Evolutionary conservation across 2,888 invertebrate genomes (phyloP).

Genomic region (Abscondita cerata): DNA sequence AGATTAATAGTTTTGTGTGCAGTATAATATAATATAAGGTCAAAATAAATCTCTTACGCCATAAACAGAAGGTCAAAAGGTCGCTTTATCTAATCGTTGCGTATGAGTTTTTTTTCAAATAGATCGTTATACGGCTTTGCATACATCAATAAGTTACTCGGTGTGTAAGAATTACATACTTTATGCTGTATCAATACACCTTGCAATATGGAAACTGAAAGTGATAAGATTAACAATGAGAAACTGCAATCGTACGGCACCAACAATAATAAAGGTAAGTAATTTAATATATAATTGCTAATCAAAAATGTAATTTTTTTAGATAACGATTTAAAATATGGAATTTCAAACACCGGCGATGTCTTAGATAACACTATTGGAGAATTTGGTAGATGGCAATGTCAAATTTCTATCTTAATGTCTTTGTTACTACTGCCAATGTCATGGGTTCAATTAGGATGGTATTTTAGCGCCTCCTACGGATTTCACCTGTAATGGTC

Average conservation of each 20-base stretch:
- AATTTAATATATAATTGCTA: background rate
- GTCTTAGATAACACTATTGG: constrained; percentile 57
- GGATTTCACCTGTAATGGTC: constrained; percentile 52
- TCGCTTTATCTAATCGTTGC: constrained; percentile 6
- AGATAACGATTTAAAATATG: background rate
- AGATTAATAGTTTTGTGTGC: too few relatives aligned
- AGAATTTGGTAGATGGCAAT: constrained; percentile 68
- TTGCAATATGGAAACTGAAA: constrained; percentile 4
- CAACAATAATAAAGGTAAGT: background rate
- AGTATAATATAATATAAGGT: too few relatives aligned
- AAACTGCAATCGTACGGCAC: constrained; percentile 1
- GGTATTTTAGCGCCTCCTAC: constrained; percentile 69
- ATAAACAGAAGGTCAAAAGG: constrained; percentile 4
- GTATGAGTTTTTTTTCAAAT: background rate
- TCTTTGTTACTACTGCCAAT: constrained; percentile 65
- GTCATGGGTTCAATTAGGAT: constrained; percentile 69
- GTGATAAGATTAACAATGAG: constrained; percentile 1
- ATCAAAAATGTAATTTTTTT: background rate
- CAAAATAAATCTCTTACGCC: background rate
- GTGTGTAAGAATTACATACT: background rate
- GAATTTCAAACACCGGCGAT: constrained; percentile 13
- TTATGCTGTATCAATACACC: background rate
- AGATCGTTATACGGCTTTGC: too few relatives aligned
- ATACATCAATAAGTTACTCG: too few relatives aligned
- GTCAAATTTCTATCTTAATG: constrained; percentile 63